These are phyloP conservation scores for Paramisgurnus dabryanus DNA, from an alignment of 2,113 vertebrate genomes.

Conservation along the genomic window DNA sequence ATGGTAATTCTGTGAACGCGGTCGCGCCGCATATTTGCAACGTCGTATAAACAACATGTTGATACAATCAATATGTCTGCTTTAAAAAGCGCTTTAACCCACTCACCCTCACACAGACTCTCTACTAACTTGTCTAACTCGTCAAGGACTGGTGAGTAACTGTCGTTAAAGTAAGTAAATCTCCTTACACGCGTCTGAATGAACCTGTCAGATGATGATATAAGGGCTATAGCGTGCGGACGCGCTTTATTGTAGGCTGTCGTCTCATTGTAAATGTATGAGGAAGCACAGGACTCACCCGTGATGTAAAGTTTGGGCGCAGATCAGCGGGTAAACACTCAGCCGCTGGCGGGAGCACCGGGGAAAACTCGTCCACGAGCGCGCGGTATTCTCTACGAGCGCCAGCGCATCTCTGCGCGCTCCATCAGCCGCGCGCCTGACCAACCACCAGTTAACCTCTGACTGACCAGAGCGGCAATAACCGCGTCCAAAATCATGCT, in stretches of 20 bases:
- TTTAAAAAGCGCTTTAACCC: neutral
- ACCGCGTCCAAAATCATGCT: neutral
- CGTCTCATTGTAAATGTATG: neutral
- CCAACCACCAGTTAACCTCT: conserved; percentile 23
- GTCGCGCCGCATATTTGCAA: neutral
- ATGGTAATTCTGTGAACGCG: neutral
- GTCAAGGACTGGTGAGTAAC: neutral
- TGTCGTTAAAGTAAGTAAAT: neutral
- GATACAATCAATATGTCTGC: neutral
- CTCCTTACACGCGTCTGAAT: neutral
- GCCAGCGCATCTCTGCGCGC: conserved; percentile 11
- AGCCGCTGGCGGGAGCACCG: neutral
- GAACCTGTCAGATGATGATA: conserved; percentile 18
- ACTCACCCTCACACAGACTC: neutral
- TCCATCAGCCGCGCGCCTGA: conserved; percentile 21
- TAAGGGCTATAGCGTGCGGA: neutral
- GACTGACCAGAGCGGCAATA: conserved; percentile 1
- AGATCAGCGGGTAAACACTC: neutral
- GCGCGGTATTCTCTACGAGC: conserved; percentile 1
- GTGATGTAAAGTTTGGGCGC: neutral
- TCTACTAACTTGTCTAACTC: neutral
- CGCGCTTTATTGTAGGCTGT: neutral
- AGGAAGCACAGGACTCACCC: conserved; percentile 17
- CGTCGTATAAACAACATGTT: neutral
- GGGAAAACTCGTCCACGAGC: neutral